Base-by-base conservation (phyloP, 2,113 vertebrate genomes). In the Calypte anna region DNA sequence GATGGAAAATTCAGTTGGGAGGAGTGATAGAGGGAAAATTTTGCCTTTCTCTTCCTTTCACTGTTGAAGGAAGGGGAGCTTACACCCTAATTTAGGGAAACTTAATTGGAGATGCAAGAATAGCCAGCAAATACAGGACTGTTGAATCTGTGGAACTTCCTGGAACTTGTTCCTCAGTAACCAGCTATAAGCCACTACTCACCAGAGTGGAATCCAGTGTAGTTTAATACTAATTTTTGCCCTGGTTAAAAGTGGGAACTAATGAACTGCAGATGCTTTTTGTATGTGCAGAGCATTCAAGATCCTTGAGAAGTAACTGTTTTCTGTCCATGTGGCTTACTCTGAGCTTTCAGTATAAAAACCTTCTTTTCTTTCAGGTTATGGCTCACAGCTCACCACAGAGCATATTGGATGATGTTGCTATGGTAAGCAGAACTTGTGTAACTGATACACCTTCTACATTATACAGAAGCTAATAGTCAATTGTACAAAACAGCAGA, bases 351-450 rank as follows among this genome's bases (percentile, higher is more conserved):
- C 57, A 69, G 62, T 72, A 22, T 94, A n/a, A 96, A 59, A 82
- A 12, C 15, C 9, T 40, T 76, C 81, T 2, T 96, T 93, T 96
- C 14, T 94, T 93, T 90, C 97, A 99, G 99, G 99, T 99, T 97
- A 99, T 99, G 99, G 99, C 99, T 95, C 99, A 99, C 97, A 99
- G 99, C 95, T 99, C 98, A 73, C 99, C 99, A 31, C 99, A 99
- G 94, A 99, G 98, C 93, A 99, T 99, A 96, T 96, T 99, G 97
- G 99, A 99, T 97, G 99, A 99, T 95, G 99, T 99, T 96, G 99
- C 99, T 57, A 99, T 99, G 99, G 99, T 99, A 98, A 99, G 99
- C 97, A 90, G 76, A 67, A 93, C 81, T 72, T 94, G 36, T 48
- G 24, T 69, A 59, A 78, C 46, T 79, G 33, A 66, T 51, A 50